Percentiles rank a stretch among this genome's conserved stretches.
Conservation (phyloP, 2,113 vertebrate species). For the Amphilophus citrinellus region DNA sequence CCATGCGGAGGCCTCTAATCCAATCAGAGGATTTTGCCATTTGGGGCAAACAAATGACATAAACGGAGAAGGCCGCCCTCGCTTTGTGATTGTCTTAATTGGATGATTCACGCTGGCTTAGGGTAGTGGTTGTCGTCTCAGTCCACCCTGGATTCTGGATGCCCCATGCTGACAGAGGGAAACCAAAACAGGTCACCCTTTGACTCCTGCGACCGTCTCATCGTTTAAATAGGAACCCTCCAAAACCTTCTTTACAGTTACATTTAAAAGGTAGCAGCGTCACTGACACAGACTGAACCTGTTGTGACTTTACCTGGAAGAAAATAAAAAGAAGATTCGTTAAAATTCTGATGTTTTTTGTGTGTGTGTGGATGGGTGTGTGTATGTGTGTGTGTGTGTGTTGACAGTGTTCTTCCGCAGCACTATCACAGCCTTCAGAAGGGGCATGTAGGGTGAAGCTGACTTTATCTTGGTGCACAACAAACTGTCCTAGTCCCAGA, state of each 20-base stretch:
- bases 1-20: conserved; percentile 51
- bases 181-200: conserved; percentile 7
- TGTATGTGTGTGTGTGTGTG: not conserved
- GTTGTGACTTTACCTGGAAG: not conserved
- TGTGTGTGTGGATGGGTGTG: not conserved
- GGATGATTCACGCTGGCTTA: conserved; percentile 46
- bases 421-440: not conserved
- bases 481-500: not conserved
- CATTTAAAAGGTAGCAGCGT: too few relatives aligned
- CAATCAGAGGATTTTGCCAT: conserved; percentile 59
- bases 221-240: not conserved
- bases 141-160: conserved; percentile 9
- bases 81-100: conserved; percentile 54
- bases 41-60: conserved; percentile 44
- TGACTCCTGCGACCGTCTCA: not conserved
- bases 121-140: conserved; percentile 8
- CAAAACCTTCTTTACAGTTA: too few relatives aligned
- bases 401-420: not conserved
- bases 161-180: not conserved
- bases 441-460: not conserved
- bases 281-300: not conserved
- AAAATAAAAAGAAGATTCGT: not conserved
- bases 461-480: not conserved
- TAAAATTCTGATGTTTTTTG: not conserved
- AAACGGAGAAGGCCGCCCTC: conserved; percentile 40